Percentiles rank a stretch among this genome's conserved stretches.
These are phyloP conservation scores for Eufriesea mexicana DNA, from an alignment of 1,140 invertebrate species.

Conservation along the genomic window DNA sequence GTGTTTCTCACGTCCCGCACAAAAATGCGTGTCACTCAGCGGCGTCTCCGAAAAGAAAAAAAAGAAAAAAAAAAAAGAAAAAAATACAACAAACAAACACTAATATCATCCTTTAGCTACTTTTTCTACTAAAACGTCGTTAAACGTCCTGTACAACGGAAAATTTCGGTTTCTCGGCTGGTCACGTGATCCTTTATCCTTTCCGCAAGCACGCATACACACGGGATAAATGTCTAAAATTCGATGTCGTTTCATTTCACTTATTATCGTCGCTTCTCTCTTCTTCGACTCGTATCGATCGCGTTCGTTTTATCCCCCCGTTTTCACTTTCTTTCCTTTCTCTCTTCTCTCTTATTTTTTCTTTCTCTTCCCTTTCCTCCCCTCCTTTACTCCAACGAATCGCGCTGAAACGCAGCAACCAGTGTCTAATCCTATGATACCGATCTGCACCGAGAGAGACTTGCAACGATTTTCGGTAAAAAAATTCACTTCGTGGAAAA, in stretches of 20 bases:
- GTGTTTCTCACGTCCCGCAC: neutral
- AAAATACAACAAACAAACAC: neutral
- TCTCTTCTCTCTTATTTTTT: neutral
- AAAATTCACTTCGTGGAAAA: conserved; percentile 13
- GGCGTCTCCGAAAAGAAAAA: neutral
- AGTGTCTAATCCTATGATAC: too few species aligned
- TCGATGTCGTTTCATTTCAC: conserved; percentile 22
- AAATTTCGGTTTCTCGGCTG: neutral
- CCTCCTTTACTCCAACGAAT: neutral
- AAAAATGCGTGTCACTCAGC: neutral
- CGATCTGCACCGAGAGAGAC: neutral
- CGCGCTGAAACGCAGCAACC: too few species aligned
- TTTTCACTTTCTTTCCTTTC: neutral
- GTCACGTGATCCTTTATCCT: neutral
- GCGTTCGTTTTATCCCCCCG: neutral
- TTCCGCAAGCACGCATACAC: neutral
- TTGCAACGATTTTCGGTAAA: neutral
- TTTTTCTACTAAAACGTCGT: neutral
- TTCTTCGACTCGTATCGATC: neutral
- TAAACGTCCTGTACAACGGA: neutral
- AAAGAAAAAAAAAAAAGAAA: too few species aligned
- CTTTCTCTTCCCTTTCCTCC: too few species aligned
- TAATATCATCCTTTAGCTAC: neutral
- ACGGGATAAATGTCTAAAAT: conserved; percentile 7
- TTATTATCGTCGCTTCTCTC: neutral